These are phyloP conservation scores for Craseonycteris thonglongyai DNA, from an alignment of 2,113 vertebrate species.

Conservation along the genomic window DNA sequence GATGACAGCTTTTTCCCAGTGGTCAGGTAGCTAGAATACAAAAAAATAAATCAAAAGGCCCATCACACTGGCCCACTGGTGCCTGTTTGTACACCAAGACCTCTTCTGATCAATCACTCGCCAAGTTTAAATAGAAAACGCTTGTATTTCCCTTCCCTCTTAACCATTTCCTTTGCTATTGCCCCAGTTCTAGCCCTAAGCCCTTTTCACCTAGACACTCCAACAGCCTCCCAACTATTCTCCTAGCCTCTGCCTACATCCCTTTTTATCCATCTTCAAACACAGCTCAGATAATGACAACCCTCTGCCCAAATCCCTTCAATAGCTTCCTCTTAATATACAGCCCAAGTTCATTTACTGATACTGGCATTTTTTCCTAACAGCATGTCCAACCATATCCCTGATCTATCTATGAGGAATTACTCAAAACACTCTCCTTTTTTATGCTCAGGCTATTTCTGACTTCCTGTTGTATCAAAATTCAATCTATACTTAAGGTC, in stretches of 20 bases:
- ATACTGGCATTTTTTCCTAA: background rate
- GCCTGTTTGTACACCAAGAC: background rate
- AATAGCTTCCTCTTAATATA: background rate
- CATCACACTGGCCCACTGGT: background rate
- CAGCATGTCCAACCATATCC: background rate
- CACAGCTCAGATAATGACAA: background rate
- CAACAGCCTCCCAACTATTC: background rate
- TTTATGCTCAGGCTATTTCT: background rate
- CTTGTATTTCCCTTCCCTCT: background rate
- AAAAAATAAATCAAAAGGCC: background rate
- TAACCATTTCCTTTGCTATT: background rate
- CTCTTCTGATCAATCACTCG: background rate
- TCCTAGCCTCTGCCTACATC: background rate
- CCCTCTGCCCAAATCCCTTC: background rate
- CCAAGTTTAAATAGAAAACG: background rate
- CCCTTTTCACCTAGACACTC: background rate
- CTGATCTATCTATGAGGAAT: background rate
- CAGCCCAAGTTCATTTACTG: background rate
- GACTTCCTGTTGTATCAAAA: background rate
- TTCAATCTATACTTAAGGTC: background rate
- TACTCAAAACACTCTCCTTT: background rate
- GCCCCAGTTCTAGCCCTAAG: background rate
- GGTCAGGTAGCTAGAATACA: constrained; percentile 87
- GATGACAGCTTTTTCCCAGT: constrained; percentile 96
- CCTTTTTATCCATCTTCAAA: background rate